Conservation (phyloP, 1,140 invertebrate species). For the Akabosia matsudoensis region DNA sequence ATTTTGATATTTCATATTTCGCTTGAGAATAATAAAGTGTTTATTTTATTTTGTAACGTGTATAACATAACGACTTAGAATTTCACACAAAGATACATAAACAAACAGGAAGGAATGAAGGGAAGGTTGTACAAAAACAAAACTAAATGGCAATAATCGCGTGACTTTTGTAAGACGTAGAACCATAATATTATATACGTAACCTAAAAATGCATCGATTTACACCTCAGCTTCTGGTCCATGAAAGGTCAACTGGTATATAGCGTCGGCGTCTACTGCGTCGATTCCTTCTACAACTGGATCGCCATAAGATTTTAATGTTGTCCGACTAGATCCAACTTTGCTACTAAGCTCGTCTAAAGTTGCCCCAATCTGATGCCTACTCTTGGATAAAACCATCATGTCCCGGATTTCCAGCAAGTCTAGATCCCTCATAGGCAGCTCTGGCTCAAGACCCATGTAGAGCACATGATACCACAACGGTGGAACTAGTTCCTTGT, state of each 20-base stretch:
- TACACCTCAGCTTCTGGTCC: too few relatives aligned
- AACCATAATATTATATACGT: too few relatives aligned
- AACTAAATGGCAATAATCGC: too few relatives aligned
- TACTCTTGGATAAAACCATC: constrained; percentile 11
- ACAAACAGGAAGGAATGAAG: too few relatives aligned
- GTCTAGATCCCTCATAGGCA: neutral
- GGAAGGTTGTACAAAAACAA: too few relatives aligned
- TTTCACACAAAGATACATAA: too few relatives aligned
- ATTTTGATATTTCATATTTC: too few relatives aligned
- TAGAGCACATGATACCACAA: constrained; percentile 11
- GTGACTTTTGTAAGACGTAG: too few relatives aligned
- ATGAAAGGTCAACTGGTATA: neutral
- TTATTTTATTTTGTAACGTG: too few relatives aligned
- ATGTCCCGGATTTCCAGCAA: neutral
- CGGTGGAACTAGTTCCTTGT: constrained; percentile 12
- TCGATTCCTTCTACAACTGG: neutral
- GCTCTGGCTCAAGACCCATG: neutral
- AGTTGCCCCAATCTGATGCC: neutral
- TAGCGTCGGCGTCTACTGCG: neutral
- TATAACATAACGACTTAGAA: too few relatives aligned
- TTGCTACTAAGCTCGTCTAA: neutral
- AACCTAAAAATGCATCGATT: too few relatives aligned
- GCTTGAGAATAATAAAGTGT: too few relatives aligned
- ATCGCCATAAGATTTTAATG: neutral
- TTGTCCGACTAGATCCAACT: neutral